A percentile compares a stretch with the other conserved stretches of the same genome.
These are phyloP conservation scores for Cryptocheilus praepositus DNA, from an alignment of 2,888 invertebrate species.

Conservation along the genomic window DNA sequence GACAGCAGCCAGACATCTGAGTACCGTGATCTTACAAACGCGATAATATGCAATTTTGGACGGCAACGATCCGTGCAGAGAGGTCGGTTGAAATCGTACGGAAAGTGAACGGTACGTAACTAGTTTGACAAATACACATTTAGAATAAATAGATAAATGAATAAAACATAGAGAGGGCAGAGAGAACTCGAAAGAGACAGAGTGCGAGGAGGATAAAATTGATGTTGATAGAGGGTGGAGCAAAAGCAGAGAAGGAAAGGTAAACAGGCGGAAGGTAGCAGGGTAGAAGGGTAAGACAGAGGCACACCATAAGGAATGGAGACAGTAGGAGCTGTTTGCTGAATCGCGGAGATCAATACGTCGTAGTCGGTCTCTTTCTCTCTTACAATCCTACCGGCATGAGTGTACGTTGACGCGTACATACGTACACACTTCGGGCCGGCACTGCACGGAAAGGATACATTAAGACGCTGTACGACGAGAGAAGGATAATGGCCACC, in stretches of 20 bases:
- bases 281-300: slow-evolving; percentile 50
- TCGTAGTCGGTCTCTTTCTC: slow-evolving; percentile 60
- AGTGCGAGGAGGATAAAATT: background rate
- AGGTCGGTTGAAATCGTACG: too few relatives aligned
- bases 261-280: slow-evolving; percentile 25
- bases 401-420: slow-evolving; percentile 28
- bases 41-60: too few relatives aligned
- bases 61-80: too few relatives aligned
- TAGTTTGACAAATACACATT: too few relatives aligned
- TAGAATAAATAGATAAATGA: background rate
- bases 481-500: background rate
- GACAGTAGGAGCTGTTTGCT: slow-evolving; percentile 71
- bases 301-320: slow-evolving; percentile 52
- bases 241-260: slow-evolving; percentile 27
- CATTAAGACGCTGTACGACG: too few relatives aligned
- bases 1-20: too few relatives aligned
- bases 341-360: slow-evolving; percentile 73
- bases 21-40: too few relatives aligned
- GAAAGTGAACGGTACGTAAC: too few relatives aligned
- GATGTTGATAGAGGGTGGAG: slow-evolving; percentile 19
- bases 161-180: slow-evolving; percentile 3
- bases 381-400: slow-evolving; percentile 52
- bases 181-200: background rate
- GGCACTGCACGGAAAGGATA: too few relatives aligned
- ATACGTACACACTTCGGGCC: slow-evolving; percentile 1